Base-by-base conservation (phyloP, 2,888 invertebrate species). In the Phalangium opilio region DNA sequence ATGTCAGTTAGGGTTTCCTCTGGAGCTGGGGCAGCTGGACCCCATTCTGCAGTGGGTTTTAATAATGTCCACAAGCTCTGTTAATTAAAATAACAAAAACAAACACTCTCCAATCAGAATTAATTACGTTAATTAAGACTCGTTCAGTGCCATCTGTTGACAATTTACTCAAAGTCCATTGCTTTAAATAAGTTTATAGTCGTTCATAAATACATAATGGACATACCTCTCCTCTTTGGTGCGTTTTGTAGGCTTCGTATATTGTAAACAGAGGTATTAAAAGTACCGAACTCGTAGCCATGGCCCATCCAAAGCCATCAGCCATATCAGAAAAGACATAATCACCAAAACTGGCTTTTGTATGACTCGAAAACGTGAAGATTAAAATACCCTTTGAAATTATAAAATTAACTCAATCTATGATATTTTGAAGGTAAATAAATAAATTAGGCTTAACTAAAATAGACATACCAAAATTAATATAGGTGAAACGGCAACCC, bases 321-420 rank as follows among this genome's bases (percentile, higher is more conserved):
- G 83, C 84, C 91, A 93, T 91, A 74, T 83, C 78, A 0, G 96
- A 96, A 66, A 91, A 98, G 61, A 84, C 84, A 63, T 96, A 96
- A 63, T 82, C 82, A 70, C 91, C 73, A 68, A 95, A 96, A 64
- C 83, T 91, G 41, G 95, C 78, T 15, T 93, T 89, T 45, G 81
- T 83, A 81, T 91, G 93, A 69, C 86, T 85, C 35, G 91, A 75
- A 57, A 93, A 69, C 68, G 90, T 90, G 70, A 91, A 95, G 63
- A 93, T 75, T 66, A 95, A 89, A 12, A 91, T 90, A 59, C 90
- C 87, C 93, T 95, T 36, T 36, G 12, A 14, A 36, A 17, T 34
- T 34, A 11, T 34, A 34, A 34, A 34, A 34, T 12, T 11, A 34
- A 34, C 34, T 12, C 11, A 34, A 34, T 12, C 11, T 34, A 34